Conservation (phyloP, 1,140 invertebrate species). For the Dreissena polymorpha region DNA sequence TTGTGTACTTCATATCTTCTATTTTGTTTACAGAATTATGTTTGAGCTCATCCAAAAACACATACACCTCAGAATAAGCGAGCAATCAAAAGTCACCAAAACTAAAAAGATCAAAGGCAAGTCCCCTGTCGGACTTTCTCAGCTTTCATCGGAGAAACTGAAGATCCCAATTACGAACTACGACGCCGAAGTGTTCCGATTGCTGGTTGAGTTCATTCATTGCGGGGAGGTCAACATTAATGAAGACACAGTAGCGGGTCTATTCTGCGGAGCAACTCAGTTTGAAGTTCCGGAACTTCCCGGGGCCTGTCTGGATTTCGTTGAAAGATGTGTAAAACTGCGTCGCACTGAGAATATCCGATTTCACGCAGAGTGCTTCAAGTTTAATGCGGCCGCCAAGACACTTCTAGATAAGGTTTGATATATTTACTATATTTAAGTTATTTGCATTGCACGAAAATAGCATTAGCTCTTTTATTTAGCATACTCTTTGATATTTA, state of each 20-base stretch:
- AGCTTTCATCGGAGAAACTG: slow-evolving; percentile 12
- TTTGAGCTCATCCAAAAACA: slow-evolving; percentile 59
- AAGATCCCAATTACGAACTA: slow-evolving; percentile 36
- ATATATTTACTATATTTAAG: no score
- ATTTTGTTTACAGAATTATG: slow-evolving; percentile 53
- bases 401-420: slow-evolving; percentile 25
- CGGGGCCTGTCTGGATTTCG: slow-evolving; percentile 50
- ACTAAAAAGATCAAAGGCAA: slow-evolving; percentile 11
- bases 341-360: slow-evolving; percentile 19
- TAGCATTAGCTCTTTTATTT: no score
- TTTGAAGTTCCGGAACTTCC: slow-evolving; percentile 44
- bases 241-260: slow-evolving; percentile 32
- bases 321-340: slow-evolving; percentile 30
- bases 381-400: slow-evolving; percentile 1
- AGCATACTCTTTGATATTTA: no score
- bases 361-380: slow-evolving; percentile 24
- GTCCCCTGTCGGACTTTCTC: neutral
- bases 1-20: neutral
- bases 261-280: slow-evolving; percentile 49
- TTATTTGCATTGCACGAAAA: no score
- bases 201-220: slow-evolving; percentile 41
- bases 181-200: slow-evolving; percentile 25
- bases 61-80: neutral
- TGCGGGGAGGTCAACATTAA: slow-evolving; percentile 42
- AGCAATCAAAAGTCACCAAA: neutral